Evolutionary conservation across 2,888 invertebrate genomes (phyloP).

Genomic region (Byasa hedistus): DNA sequence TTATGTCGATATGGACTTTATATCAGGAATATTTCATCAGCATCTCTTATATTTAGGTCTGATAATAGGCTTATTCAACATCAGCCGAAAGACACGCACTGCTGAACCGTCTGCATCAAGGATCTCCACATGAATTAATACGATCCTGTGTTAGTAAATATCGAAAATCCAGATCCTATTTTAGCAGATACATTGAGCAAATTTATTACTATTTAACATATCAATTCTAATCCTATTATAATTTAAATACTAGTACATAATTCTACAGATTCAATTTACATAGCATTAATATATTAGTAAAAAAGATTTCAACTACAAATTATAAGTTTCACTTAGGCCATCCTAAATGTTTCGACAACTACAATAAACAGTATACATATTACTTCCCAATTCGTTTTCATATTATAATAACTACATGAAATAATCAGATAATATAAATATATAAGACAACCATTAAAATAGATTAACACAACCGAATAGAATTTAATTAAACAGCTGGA

Average conservation of each 20-base stretch:
- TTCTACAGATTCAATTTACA: constrained; percentile 4
- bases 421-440: too few relatives aligned
- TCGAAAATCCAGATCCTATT: constrained; percentile 14
- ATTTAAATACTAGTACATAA: neutral
- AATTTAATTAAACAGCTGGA: too few relatives aligned
- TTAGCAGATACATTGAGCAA: constrained; percentile 20
- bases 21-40: too few relatives aligned
- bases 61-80: too few relatives aligned
- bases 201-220: constrained; percentile 19
- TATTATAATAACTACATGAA: neutral
- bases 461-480: too few relatives aligned
- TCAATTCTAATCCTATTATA: constrained; percentile 5
- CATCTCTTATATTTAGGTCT: too few relatives aligned
- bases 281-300: neutral
- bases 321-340: neutral
- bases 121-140: too few relatives aligned
- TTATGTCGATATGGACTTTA: too few relatives aligned
- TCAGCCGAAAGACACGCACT: too few relatives aligned
- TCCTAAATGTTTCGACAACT: constrained; percentile 33
- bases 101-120: too few relatives aligned
- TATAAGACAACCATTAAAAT: too few relatives aligned
- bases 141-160: neutral
- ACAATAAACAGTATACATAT: constrained; percentile 51
- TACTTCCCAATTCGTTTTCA: constrained; percentile 40
- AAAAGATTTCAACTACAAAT: neutral